Percentiles rank a stretch among this genome's conserved stretches.
These are phyloP conservation scores for Paragorgia papillata DNA, from an alignment of 92 coral and sea anemone species.

Conservation along the genomic window DNA sequence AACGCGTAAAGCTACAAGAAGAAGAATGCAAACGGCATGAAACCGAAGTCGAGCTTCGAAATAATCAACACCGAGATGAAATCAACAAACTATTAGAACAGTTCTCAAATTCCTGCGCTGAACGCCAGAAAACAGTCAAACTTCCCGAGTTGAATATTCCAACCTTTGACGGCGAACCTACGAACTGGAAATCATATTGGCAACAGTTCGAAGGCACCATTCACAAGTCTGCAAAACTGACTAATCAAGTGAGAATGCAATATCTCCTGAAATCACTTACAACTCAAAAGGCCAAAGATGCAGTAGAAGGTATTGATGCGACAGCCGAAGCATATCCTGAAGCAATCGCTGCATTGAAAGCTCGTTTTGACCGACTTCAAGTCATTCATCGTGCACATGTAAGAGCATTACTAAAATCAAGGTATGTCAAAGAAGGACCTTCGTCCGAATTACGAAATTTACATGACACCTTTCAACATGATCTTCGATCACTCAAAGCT, in stretches of 20 bases:
- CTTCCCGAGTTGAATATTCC: too few relatives aligned
- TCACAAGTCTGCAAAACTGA: conserved; percentile 52
- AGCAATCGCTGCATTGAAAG: conserved; percentile 48
- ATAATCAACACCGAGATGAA: too few relatives aligned
- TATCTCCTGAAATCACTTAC: conserved; percentile 54
- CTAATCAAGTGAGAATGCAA: conserved; percentile 51
- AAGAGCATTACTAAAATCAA: conserved; percentile 50
- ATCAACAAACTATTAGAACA: too few relatives aligned
- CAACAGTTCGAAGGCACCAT: conserved; percentile 62
- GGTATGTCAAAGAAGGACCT: conserved; percentile 49
- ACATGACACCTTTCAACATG: too few relatives aligned
- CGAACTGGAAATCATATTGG: conserved; percentile 65
- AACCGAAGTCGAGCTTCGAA: too few relatives aligned
- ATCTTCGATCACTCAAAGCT: too few relatives aligned
- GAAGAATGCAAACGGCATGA: too few relatives aligned
- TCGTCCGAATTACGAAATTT: too few relatives aligned
- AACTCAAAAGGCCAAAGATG: conserved; percentile 54
- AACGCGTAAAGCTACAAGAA: too few relatives aligned
- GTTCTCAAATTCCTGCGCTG: too few relatives aligned
- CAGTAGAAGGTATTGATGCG: conserved; percentile 56
- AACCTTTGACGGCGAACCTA: conserved; percentile 56
- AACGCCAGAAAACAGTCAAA: too few relatives aligned
- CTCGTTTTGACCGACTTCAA: conserved; percentile 59
- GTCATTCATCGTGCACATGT: conserved; percentile 62
- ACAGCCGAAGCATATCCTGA: conserved; percentile 58